Conservation (phyloP, 2,113 vertebrate species). For the Panurus biarmicus region DNA sequence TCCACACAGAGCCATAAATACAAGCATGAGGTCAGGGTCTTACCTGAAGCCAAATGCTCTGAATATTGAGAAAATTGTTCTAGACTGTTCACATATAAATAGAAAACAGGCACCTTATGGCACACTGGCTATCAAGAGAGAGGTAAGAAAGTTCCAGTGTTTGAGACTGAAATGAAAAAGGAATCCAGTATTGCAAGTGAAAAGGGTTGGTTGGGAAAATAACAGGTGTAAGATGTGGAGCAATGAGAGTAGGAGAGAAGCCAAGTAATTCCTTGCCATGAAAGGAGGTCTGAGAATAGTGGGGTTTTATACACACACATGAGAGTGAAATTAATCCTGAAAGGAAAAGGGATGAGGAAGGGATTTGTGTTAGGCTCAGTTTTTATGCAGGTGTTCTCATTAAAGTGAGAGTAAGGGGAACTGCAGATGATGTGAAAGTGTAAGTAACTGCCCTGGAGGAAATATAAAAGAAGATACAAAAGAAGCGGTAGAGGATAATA, state of each 20-base stretch:
- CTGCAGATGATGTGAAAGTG: not conserved
- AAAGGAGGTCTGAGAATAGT: not conserved
- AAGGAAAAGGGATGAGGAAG: not conserved
- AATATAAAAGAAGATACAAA: not conserved
- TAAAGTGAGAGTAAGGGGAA: not conserved
- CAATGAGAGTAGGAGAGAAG: not conserved
- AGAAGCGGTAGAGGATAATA: not conserved
- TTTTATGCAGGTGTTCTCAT: not conserved
- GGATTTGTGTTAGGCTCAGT: not conserved
- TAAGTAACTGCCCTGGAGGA: not conserved
- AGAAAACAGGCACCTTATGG: not conserved
- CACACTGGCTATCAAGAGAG: not conserved
- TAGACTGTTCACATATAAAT: not conserved
- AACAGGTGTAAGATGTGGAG: accelerated
- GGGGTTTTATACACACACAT: not conserved
- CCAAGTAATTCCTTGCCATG: not conserved
- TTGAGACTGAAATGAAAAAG: not conserved
- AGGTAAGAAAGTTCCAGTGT: not conserved
- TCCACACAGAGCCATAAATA: not conserved
- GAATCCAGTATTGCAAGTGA: not conserved
- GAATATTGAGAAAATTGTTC: not conserved
- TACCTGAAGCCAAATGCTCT: not conserved
- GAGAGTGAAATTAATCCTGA: not conserved
- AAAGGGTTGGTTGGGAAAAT: not conserved
- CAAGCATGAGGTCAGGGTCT: not conserved